phyloP scores from a whole-genome alignment of 2,113 vertebrate species.

The Caranx ignobilis region DNA sequence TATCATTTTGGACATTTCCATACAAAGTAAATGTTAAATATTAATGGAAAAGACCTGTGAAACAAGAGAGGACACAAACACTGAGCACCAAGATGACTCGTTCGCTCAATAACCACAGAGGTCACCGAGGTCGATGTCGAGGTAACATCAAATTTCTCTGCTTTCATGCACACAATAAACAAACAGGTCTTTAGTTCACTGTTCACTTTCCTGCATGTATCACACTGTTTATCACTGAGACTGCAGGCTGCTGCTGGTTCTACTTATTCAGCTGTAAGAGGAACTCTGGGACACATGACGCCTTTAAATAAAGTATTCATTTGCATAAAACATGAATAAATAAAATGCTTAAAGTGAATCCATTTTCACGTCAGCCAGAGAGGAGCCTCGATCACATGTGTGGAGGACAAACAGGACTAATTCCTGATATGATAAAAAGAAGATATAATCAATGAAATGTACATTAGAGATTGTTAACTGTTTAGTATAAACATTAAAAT shows the following conservation, averaged over 20 bases:
- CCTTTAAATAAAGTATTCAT: constrained; percentile 6
- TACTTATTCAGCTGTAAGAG: constrained; percentile 2
- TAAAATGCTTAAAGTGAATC: constrained; percentile 35
- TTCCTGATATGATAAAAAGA: neutral
- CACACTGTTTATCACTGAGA: neutral
- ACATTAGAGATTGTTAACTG: no score
- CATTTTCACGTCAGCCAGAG: neutral
- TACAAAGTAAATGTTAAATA: neutral
- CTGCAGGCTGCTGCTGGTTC: neutral
- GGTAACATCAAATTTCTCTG: neutral
- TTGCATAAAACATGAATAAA: constrained; percentile 53
- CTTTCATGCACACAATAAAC: neutral
- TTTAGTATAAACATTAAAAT: no score
- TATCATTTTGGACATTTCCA: constrained; percentile 1
- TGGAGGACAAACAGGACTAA: no score
- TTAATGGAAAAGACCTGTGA: neutral
- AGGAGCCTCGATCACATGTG: neutral
- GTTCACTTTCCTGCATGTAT: neutral
- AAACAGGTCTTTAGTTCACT: neutral
- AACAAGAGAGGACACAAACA: neutral
- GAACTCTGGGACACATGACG: constrained; percentile 13
- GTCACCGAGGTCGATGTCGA: neutral
- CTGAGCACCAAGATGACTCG: neutral
- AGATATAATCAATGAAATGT: no score
- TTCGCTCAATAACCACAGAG: neutral